Base-by-base conservation (phyloP, 1,140 invertebrate genomes). In the Tenebrio molitor region DNA sequence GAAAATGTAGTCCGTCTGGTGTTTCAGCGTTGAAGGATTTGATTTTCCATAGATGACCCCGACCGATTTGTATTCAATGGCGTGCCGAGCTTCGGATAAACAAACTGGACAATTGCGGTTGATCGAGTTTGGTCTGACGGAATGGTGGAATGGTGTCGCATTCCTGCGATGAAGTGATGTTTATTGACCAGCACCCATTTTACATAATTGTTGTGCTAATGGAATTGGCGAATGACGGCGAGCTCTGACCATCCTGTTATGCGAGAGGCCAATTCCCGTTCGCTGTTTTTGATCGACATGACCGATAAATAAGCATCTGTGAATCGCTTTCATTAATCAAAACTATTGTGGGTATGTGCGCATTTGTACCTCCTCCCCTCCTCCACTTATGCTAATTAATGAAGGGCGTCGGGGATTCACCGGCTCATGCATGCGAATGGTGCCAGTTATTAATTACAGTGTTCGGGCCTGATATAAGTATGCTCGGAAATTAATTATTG, bases 171-270 rank as follows among this genome's bases (percentile, higher is more conserved):
- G 50, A 58, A 58, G 50, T 58, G 50, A 58, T 58, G 68, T 70
- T 70, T 70, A 70, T 62, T 70, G 68, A 70, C 68, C 39, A 53
- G 46, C 23, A 29, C 21, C 44, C 50, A 53, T 70, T 70, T 70
- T 70, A 70, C 68, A 70, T 70, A 70, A 70, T 70, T 70, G 68
- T 50, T 58, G 50, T 62, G 33, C 34, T 70, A 70, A 70, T 70
- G 68, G 68, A 70, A 69, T 53, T 69, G 67, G 67, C 33, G 34
- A 69, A 70, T 70, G 46, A 33, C 50, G 8, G 23, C 12, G 50
- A 58, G 23, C 10, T 29, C 50, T 58, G 23, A 29, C 50, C 50
- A 58, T 58, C 29, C 50, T 8, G 50, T 29, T 58, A 58, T 58
- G 25, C 19, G 44, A 58, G 50, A 29, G 50, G 23, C 50, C 23